These are phyloP conservation scores for Calephelis virginiensis DNA, from an alignment of 1,140 invertebrate genomes.

Conservation along the genomic window DNA sequence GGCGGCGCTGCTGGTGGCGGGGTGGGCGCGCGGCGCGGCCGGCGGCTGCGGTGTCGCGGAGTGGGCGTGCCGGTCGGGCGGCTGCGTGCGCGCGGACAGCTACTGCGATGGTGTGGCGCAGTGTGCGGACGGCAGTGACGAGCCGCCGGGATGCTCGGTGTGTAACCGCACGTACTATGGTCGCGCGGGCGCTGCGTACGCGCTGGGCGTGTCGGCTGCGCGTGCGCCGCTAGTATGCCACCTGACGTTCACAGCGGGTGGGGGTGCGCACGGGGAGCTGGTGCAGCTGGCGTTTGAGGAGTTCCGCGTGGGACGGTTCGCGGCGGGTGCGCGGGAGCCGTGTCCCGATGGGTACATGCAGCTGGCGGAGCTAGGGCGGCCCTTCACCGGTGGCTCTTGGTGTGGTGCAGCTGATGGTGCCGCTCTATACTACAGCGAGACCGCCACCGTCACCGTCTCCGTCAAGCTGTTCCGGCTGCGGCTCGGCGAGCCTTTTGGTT, in stretches of 20 bases:
- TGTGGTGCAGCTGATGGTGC: conserved; percentile 86
- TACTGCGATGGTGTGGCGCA: conserved; percentile 92
- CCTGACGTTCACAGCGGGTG: conserved; percentile 92
- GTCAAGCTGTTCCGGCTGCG: conserved; percentile 86
- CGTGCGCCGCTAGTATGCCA: conserved; percentile 91
- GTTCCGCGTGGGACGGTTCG: conserved; percentile 88
- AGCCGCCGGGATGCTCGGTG: conserved; percentile 88
- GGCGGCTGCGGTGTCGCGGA: conserved; percentile 87
- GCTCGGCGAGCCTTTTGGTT: conserved; percentile 84
- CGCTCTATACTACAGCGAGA: conserved; percentile 92
- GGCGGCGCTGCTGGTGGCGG: conserved; percentile 26
- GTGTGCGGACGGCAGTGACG: conserved; percentile 90
- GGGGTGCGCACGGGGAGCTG: conserved; percentile 89
- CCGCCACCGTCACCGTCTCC: conserved; percentile 88
- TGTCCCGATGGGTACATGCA: conserved; percentile 93
- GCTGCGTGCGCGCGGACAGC: conserved; percentile 89
- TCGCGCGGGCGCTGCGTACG: conserved; percentile 90
- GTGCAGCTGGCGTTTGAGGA: conserved; percentile 91
- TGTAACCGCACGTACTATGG: conserved; percentile 94
- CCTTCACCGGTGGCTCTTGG: conserved; percentile 90
- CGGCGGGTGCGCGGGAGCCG: conserved; percentile 81
- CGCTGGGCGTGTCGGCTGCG: conserved; percentile 84
- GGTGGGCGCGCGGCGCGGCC: conserved; percentile 46
- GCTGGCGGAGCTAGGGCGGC: conserved; percentile 87
- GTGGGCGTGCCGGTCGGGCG: conserved; percentile 87